Base-by-base conservation (phyloP, 2,113 vertebrate genomes). In the Ictalurus furcatus region DNA sequence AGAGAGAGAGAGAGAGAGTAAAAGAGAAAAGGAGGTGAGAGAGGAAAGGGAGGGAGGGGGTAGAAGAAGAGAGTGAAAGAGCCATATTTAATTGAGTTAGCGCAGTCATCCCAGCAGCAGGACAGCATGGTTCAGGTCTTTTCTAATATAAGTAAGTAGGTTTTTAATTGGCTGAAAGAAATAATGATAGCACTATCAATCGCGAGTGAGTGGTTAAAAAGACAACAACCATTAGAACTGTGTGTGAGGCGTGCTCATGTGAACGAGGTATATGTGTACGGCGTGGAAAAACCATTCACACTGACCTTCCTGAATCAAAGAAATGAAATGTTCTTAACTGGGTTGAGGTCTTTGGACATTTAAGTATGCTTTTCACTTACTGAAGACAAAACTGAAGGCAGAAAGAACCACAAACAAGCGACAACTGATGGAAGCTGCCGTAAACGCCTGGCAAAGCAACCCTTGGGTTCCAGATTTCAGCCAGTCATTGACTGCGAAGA, bases 11-110 rank as follows among this genome's bases (percentile, higher is more conserved):
- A 91, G 79, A 83, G 58, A 58, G 58, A 12, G 48, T 6, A 48
- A 34, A 30, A 85, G 71, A 67, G 56, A 79, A 37, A 69, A 28
- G 54, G 88, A 54, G 52, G 89, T 85, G 88, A 90, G 90, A 91
- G 92, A 93, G 93, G 93, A 92, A 94, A 92, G 34, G 37, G 48
- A 28, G 54, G 37, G 74, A 80, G 28, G 6, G 44, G 65, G 56
- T 19, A 30, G 30, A 84, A 61, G 54, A 89, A 90, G 88, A 89
- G 90, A 92, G 92, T 90, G 92, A 94, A 92, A 94, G 93, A 94
- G 93, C 93, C 94, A 94, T 95, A 95, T 94, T 94, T 95, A 95
- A 95, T 95, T 95, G 95, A 95, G 93, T 93, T 92, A 93, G 94
- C 93, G 92, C 95, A 95, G 94, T 94, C 95, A 94, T 95, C 93